Evolutionary conservation across 2,888 invertebrate species (phyloP).

Genomic region (Leucophenga maculata): DNA sequence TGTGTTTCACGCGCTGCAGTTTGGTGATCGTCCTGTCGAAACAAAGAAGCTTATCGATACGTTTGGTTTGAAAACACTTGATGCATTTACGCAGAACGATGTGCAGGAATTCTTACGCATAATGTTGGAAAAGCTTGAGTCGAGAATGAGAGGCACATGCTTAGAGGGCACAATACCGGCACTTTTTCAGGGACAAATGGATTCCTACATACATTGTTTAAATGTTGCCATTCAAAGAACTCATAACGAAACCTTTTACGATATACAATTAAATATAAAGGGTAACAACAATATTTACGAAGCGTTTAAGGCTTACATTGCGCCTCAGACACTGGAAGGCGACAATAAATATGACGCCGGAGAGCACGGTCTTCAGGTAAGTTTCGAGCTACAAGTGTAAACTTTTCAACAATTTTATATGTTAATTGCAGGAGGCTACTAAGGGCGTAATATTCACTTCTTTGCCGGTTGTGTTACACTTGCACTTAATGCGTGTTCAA

Average conservation of each 20-base stretch:
- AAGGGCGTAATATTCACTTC: slow-evolving; percentile 96
- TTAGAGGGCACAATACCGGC: slow-evolving; percentile 98
- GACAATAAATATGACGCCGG: slow-evolving; percentile 99
- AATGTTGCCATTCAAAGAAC: slow-evolving; percentile 97
- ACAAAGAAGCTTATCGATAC: slow-evolving; percentile 99
- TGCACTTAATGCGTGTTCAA: slow-evolving; percentile 98
- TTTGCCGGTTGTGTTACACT: slow-evolving; percentile 96
- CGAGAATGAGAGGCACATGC: slow-evolving; percentile 99
- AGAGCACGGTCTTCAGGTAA: slow-evolving; percentile 81
- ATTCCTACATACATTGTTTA: slow-evolving; percentile 98
- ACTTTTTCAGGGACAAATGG: slow-evolving; percentile 98
- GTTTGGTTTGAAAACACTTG: slow-evolving; percentile 99
- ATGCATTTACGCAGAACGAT: slow-evolving; percentile 99
- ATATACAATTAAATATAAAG: slow-evolving; percentile 98
- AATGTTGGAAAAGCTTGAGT: slow-evolving; percentile 96
- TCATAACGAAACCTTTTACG: slow-evolving; percentile 96
- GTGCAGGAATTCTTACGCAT: slow-evolving; percentile 91
- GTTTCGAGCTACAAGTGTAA: slow-evolving; percentile 9
- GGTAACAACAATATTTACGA: slow-evolving; percentile 97
- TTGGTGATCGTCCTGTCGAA: slow-evolving; percentile 97
- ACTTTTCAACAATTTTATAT: not conserved
- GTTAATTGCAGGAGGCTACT: slow-evolving; percentile 41
- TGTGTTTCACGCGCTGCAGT: slow-evolving; percentile 98
- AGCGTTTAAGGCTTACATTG: slow-evolving; percentile 97
- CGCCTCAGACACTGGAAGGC: slow-evolving; percentile 94